Percentiles rank a stretch among this genome's conserved stretches.
phyloP scores from a whole-genome alignment of 2,113 vertebrate genomes.

The Zeus faber region DNA sequence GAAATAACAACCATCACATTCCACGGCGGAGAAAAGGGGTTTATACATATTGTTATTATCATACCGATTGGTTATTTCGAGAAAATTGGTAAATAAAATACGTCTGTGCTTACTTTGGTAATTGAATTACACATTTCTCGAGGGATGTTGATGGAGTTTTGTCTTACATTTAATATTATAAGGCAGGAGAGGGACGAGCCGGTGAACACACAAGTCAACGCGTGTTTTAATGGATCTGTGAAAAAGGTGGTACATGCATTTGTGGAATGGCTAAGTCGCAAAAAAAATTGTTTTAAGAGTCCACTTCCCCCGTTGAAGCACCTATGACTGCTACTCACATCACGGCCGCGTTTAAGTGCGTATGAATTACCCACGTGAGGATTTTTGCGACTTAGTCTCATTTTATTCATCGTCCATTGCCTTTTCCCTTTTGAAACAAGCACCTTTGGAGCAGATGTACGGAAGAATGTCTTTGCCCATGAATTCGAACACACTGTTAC shows the following conservation, averaged over 20 bases:
- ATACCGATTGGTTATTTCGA: conserved; percentile 46
- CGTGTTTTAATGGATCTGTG: conserved; percentile 28
- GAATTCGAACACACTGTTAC: conserved; percentile 1
- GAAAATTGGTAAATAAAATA: conserved; percentile 44
- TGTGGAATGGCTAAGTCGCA: conserved; percentile 10
- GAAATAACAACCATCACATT: conserved; percentile 55
- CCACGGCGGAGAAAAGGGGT: conserved; percentile 24
- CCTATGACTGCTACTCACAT: conserved; percentile 5
- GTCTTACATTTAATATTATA: conserved; percentile 6
- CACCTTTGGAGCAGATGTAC: not conserved
- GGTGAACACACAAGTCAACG: not conserved
- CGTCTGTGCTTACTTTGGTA: conserved; percentile 43
- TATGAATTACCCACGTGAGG: not conserved
- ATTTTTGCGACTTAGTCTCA: not conserved
- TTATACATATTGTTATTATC: conserved; percentile 47
- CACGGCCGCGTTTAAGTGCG: not conserved
- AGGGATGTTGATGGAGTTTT: conserved; percentile 13
- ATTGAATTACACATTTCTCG: conserved; percentile 18
- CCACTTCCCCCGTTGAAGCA: conserved; percentile 8
- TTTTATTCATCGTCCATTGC: not conserved
- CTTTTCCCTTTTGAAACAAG: not conserved
- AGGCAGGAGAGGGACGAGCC: conserved; percentile 4
- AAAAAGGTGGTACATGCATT: conserved; percentile 22
- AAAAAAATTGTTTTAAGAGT: conserved; percentile 1
- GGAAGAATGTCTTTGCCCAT: not conserved